Evolutionary conservation across 2,888 invertebrate species (phyloP).

Genomic region (Drepanosiphum platanoidis): DNA sequence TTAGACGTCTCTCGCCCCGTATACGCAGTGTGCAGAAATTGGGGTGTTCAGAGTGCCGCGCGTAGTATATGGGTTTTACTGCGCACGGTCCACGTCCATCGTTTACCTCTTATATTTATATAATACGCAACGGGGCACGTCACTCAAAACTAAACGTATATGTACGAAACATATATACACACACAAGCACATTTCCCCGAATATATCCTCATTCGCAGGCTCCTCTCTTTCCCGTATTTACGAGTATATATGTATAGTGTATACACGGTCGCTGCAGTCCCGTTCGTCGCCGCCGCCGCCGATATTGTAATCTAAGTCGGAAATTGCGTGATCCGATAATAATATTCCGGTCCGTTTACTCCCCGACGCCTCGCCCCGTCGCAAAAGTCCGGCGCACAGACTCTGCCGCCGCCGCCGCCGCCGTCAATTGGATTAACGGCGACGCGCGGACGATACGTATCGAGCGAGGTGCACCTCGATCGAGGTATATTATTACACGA

Average conservation of each 20-base stretch:
- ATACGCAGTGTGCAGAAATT: not conserved
- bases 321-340: constrained; percentile 27
- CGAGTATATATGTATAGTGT: not conserved
- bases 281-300: not conserved
- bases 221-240: not conserved
- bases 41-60: not conserved
- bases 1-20: constrained; percentile 42
- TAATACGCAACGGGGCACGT: constrained; percentile 13
- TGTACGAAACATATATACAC: not conserved
- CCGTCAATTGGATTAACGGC: constrained; percentile 48
- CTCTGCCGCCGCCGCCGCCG: constrained; percentile 1
- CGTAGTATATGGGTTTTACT: constrained; percentile 1
- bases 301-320: constrained; percentile 43
- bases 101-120: constrained; percentile 24
- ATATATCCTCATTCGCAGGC: not conserved
- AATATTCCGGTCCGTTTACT: constrained; percentile 47
- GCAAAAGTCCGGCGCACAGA: not conserved
- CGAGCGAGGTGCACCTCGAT: not conserved
- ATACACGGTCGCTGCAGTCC: not conserved
- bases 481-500: not conserved
- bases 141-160: constrained; percentile 27
- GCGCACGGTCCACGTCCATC: not conserved
- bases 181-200: not conserved
- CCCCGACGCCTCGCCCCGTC: not conserved
- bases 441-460: constrained; percentile 16